phyloP scores from a whole-genome alignment of 2,888 invertebrate species.

The Chrysopilus asiliformis region DNA sequence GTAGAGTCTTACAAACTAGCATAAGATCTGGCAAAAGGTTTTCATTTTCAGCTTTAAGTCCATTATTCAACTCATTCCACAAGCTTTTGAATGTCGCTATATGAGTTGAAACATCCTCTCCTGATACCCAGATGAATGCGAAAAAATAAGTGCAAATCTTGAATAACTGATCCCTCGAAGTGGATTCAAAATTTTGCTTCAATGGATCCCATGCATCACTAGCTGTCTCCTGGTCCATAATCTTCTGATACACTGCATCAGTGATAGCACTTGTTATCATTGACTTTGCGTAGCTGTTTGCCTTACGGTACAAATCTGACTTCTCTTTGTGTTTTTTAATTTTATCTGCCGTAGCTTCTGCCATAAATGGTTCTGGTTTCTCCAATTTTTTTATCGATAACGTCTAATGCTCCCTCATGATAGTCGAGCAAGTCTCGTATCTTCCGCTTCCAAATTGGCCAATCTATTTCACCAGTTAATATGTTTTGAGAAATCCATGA shows the following conservation, averaged over 20 bases:
- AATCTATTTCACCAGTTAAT: too few species aligned
- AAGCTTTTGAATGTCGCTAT: slow-evolving; percentile 19
- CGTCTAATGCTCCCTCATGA: neutral
- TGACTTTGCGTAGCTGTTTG: slow-evolving; percentile 26
- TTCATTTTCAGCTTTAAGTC: slow-evolving; percentile 19
- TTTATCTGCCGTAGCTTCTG: neutral
- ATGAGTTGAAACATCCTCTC: slow-evolving; percentile 22
- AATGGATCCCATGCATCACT: slow-evolving; percentile 20
- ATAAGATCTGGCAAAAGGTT: slow-evolving; percentile 18
- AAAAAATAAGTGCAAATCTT: slow-evolving; percentile 24
- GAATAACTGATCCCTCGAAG: slow-evolving; percentile 24
- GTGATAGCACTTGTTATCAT: slow-evolving; percentile 23
- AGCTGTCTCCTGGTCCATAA: slow-evolving; percentile 25
- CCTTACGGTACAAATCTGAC: slow-evolving; percentile 20
- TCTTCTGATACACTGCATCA: slow-evolving; percentile 24
- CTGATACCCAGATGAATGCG: slow-evolving; percentile 20
- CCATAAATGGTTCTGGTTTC: neutral
- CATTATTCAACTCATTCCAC: slow-evolving; percentile 21
- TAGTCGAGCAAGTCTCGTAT: neutral
- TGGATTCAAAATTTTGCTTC: slow-evolving; percentile 20
- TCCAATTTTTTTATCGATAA: neutral
- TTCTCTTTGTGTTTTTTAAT: slow-evolving; percentile 12
- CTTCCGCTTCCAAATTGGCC: too few species aligned
- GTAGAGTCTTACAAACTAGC: slow-evolving; percentile 19
- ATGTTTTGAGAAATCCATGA: too few species aligned